Evolutionary conservation across 2,888 invertebrate genomes (phyloP), one percentile per base, ranked within the genome.

Genomic region (Eilema depressum): DNA sequence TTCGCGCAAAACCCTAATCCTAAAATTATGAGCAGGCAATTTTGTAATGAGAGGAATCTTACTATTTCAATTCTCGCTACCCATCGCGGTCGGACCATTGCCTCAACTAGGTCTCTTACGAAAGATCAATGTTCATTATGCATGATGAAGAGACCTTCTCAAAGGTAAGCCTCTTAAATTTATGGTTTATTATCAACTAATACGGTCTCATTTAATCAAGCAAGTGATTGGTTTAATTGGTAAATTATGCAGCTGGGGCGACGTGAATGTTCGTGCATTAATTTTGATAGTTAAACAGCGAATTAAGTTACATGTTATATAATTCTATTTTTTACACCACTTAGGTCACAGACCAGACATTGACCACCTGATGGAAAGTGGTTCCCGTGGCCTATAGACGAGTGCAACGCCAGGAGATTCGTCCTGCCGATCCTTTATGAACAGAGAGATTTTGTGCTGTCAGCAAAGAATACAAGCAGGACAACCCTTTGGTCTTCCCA

Each of bases 71-170:
- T 37, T 25, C 17, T 20, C 7, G 41, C 41, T 63, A 41, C 25
- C 20, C 25, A 20, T 26, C 20, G 26, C 63, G 53, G 28, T 61
- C 71, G 60, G 20, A 17, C 8, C 17, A 26, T 4, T 11, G 20
- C 61, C 28, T 66, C 69, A 63, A 37, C 63, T 72, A 77, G 74
- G 28, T 71, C 28, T 37, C 23, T 59, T 67, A 59, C 25, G 26
- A 76, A 33, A 70, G 33, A 62, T 59, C 56, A 33, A 60, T 66
- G 66, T 60, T 41, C 26, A 66, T 60, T 66, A 57, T 59, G 59
- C 41, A 37, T 63, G 63, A 41, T 41, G 7, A 33, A 17, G 23
- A n/a, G 61, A 33, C 33, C 33, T 30, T n/a, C 20, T n/a, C 20
- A 30, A 28, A 61, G 61, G 30, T 20, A 66, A 14, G 56, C 33